A percentile compares a stretch with the other conserved stretches of the same genome.
These are phyloP conservation scores for Mormyrops attenuatus DNA, from an alignment of 2,797 vertebrate genomes.

Conservation along the genomic window DNA sequence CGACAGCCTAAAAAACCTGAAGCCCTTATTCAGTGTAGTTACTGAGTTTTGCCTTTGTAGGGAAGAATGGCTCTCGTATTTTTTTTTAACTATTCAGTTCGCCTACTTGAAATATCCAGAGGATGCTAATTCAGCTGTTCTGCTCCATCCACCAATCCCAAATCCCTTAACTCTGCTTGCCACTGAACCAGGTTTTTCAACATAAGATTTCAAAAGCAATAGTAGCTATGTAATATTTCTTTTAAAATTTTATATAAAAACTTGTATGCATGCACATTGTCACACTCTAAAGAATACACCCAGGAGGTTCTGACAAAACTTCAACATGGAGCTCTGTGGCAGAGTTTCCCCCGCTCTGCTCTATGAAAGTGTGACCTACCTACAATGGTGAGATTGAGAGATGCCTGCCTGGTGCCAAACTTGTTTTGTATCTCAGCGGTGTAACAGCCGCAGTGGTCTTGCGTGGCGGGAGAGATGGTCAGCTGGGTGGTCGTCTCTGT, in stretches of 20 bases:
- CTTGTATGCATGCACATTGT: neutral
- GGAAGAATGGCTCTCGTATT: neutral
- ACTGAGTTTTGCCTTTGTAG: neutral
- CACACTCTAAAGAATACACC: neutral
- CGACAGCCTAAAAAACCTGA: neutral
- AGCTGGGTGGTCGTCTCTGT: slow-evolving; percentile 76
- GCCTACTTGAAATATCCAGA: neutral
- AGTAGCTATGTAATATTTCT: neutral
- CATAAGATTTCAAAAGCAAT: neutral
- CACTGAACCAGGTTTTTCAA: neutral
- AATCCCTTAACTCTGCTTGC: neutral
- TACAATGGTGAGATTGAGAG: slow-evolving; percentile 93
- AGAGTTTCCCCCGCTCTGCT: neutral
- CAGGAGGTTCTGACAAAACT: neutral
- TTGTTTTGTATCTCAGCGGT: slow-evolving; percentile 81
- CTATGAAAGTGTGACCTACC: slow-evolving; percentile 56
- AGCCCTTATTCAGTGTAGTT: neutral
- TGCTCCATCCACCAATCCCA: neutral
- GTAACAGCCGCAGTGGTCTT: slow-evolving; percentile 96
- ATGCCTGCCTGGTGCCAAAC: slow-evolving; percentile 80
- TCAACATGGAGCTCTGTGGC: neutral
- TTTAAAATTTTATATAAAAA: neutral
- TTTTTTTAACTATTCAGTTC: neutral
- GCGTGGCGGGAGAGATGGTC: slow-evolving; percentile 79
- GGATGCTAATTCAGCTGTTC: neutral